These are phyloP conservation scores for Tiliacea citrago DNA, from an alignment of 2,888 invertebrate species.

Conservation along the genomic window DNA sequence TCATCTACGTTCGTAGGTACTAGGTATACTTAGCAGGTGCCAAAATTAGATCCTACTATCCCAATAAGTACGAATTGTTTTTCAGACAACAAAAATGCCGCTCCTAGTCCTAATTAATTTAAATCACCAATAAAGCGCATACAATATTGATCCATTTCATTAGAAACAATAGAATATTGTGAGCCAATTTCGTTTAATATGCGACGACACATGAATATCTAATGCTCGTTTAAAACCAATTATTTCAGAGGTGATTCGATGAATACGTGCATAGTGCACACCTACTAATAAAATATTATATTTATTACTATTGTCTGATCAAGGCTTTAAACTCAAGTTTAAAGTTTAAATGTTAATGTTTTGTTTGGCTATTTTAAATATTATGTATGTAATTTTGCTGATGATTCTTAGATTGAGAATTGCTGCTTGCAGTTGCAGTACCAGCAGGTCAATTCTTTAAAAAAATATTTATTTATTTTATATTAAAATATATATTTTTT, in stretches of 20 bases:
- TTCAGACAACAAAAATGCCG: neutral
- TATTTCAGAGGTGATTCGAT: neutral
- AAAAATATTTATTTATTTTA: no score
- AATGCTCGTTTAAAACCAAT: conserved; percentile 8
- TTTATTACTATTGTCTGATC: conserved; percentile 16
- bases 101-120: neutral
- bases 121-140: neutral
- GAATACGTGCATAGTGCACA: neutral
- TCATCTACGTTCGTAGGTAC: neutral
- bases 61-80: neutral
- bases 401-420: no score
- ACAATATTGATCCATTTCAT: conserved; percentile 4
- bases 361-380: neutral
- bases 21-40: neutral
- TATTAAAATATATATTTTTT: no score
- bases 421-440: no score
- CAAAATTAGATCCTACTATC: neutral
- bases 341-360: conserved; percentile 12
- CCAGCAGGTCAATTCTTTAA: no score
- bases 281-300: conserved; percentile 9
- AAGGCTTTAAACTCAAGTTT: neutral
- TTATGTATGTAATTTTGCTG: no score
- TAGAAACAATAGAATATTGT: conserved; percentile 14
- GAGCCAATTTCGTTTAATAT: conserved; percentile 6
- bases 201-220: conserved; percentile 6